Base-by-base conservation (phyloP, 2,888 invertebrate species). In the Agrilus mali region DNA sequence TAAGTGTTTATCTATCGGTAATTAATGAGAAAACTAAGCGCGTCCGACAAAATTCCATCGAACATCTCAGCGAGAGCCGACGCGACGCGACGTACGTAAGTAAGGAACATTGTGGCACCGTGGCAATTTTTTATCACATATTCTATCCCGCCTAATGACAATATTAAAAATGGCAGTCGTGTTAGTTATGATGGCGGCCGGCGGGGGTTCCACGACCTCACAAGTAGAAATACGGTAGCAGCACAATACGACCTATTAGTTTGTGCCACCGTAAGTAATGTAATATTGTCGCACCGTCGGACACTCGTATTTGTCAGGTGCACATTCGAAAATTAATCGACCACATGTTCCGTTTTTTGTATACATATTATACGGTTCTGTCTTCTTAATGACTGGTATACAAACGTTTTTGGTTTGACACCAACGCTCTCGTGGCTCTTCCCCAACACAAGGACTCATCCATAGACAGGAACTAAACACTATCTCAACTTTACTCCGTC, bases 151-250 rank as follows among this genome's bases (percentile, higher is more conserved):
- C 51, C 53, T 59, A 60, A 60, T 56, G 61, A 61, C 60, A 63
- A 61, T 59, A 59, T 60, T 59, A 60, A 61, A 60, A 61, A 60
- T 61, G 55, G 59, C 57, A 51, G 51, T 52, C 50, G 50, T 50
- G 54, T 55, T 51, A 52, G 50, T 53, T 52, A 54, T 54, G 55
- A 53, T 51, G 52, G 51, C 47, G 47, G 41, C 36, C 58, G 46
- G 52, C 53, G 53, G 58, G 59, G 56, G 60, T 60, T 55, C 56
- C 56, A 27, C 8, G 27, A 10, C 60, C 60, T 57, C 64, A 63
- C 65, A 64, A 63, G 63, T 60, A 53, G 62, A 62, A 59, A 61
- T 61, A 65, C 64, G 58, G 64, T 64, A 65, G 64, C 64, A 55
- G 55, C 57, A 63, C 63, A 63, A 63, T 62, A 52, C 47, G 36